Evolutionary conservation across 2,113 vertebrate genomes (phyloP).

Genomic region (Myxocyprinus asiaticus): DNA sequence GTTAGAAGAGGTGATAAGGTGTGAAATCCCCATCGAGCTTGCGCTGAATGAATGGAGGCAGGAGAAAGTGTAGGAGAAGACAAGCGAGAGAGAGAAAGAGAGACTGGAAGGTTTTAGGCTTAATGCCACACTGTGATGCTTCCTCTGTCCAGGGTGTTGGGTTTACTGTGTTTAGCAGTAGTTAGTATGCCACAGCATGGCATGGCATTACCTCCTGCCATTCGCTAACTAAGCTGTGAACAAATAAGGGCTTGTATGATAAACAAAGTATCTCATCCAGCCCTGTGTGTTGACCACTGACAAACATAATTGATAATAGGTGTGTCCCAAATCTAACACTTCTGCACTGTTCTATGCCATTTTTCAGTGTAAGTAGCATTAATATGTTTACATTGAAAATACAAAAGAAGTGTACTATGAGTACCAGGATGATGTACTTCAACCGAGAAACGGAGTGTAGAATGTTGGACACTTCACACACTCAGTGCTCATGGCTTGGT

Average conservation of each 20-base stretch:
- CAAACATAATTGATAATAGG: background rate
- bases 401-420: too few relatives aligned
- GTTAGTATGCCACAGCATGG: slow-evolving; percentile 32
- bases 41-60: slow-evolving; percentile 56
- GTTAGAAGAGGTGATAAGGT: slow-evolving; percentile 60
- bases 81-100: background rate
- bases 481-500: too few relatives aligned
- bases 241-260: slow-evolving; percentile 32
- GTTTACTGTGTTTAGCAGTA: background rate
- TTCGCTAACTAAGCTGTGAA: slow-evolving; percentile 27
- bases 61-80: background rate
- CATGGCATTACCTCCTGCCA: slow-evolving; percentile 26
- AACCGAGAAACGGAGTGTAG: too few relatives aligned
- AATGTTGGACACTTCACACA: too few relatives aligned
- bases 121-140: slow-evolving; percentile 41
- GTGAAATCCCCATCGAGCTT: slow-evolving; percentile 64
- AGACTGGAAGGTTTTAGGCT: slow-evolving; percentile 42
- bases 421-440: too few relatives aligned
- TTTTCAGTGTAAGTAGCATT: too few relatives aligned
- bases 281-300: background rate
- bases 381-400: too few relatives aligned
- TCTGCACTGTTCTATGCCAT: too few relatives aligned
- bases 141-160: slow-evolving; percentile 46
- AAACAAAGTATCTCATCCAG: slow-evolving; percentile 18
- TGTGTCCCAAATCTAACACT: too few relatives aligned